Evolutionary conservation across 2,888 invertebrate genomes (phyloP).

Genomic region (Caenorhabditis plicata): DNA sequence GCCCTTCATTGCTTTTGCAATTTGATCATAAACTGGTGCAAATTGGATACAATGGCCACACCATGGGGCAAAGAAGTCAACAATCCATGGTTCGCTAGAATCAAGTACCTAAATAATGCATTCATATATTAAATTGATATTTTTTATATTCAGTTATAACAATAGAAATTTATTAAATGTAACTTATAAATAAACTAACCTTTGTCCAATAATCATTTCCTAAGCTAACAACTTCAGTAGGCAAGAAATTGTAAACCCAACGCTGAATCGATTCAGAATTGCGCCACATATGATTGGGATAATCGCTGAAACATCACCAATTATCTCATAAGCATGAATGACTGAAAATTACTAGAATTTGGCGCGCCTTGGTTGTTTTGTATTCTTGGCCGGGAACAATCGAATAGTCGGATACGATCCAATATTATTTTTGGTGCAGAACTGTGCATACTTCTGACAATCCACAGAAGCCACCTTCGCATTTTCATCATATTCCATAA

Average conservation of each 20-base stretch:
- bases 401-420: conserved; percentile 75
- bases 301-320: conserved; percentile 59
- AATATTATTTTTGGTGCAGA: conserved; percentile 73
- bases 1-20: conserved; percentile 73
- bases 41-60: conserved; percentile 73
- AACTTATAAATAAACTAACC: too few species aligned
- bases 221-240: conserved; percentile 67
- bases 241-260: conserved; percentile 74
- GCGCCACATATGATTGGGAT: conserved; percentile 71
- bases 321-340: not conserved
- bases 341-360: conserved; percentile 33
- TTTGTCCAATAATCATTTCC: conserved; percentile 53
- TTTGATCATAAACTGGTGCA: conserved; percentile 74
- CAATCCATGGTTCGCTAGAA: conserved; percentile 70
- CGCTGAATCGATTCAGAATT: conserved; percentile 73
- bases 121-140: too few species aligned
- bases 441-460: conserved; percentile 72
- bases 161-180: too few species aligned
- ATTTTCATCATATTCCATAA: conserved; percentile 31
- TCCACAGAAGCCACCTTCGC: conserved; percentile 70
- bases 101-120: conserved; percentile 68
- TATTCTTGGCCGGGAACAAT: conserved; percentile 72
- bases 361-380: conserved; percentile 32
- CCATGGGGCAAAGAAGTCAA: conserved; percentile 70
- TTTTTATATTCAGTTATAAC: too few species aligned